Percentiles rank a stretch among this genome's conserved stretches.
Conservation (phyloP, 2,888 invertebrate species). For the Mycogona germanica region DNA sequence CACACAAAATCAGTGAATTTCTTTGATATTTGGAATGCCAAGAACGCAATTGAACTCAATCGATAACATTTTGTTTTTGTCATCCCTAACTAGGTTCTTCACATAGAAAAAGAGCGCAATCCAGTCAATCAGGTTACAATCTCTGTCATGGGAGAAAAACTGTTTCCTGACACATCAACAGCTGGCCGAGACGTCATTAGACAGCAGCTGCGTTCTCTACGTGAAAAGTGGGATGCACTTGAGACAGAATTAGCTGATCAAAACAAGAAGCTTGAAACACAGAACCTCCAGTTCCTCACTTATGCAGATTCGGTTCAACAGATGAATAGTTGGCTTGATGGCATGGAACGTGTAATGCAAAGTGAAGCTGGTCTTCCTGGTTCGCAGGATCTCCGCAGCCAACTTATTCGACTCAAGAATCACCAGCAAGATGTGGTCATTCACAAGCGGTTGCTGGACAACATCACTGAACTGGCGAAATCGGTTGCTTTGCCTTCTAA, state of each 20-base stretch:
- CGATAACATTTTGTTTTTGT: neutral
- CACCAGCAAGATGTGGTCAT: slow-evolving; percentile 77
- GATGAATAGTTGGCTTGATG: slow-evolving; percentile 70
- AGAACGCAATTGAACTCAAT: neutral
- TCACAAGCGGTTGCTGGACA: slow-evolving; percentile 81
- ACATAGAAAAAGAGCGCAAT: slow-evolving; percentile 64
- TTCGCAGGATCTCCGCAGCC: slow-evolving; percentile 71
- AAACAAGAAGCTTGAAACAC: slow-evolving; percentile 72
- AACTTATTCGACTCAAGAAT: slow-evolving; percentile 71
- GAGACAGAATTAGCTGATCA: slow-evolving; percentile 70
- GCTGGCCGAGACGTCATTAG: slow-evolving; percentile 79
- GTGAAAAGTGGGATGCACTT: slow-evolving; percentile 78
- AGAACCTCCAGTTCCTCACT: slow-evolving; percentile 66
- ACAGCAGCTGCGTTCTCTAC: slow-evolving; percentile 63
- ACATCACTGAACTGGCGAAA: slow-evolving; percentile 76
- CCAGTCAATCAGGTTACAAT: slow-evolving; percentile 61
- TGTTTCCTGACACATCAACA: slow-evolving; percentile 86
- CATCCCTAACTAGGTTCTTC: slow-evolving; percentile 14
- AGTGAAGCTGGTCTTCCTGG: slow-evolving; percentile 15
- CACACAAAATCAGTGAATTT: too few relatives aligned
- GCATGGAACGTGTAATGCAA: slow-evolving; percentile 54
- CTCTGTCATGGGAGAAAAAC: slow-evolving; percentile 66
- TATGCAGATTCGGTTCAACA: slow-evolving; percentile 77
- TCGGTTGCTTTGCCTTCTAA: slow-evolving; percentile 34
- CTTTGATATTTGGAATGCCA: neutral